phyloP scores from a whole-genome alignment of 2,113 vertebrate species.

The Malurus cyaneus region DNA sequence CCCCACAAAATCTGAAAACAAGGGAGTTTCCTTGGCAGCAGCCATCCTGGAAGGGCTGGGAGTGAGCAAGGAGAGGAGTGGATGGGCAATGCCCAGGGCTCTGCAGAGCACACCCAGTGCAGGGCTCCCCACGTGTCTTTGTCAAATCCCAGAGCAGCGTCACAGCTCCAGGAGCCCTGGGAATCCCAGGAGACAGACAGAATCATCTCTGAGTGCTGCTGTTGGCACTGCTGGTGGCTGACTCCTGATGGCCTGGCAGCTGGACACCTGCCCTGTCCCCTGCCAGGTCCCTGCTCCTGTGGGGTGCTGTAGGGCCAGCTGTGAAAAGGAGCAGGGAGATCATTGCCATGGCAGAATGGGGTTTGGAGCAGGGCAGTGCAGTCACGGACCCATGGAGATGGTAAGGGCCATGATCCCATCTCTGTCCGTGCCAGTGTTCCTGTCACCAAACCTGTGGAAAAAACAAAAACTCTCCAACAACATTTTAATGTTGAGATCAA shows the following conservation, averaged over 20 bases:
- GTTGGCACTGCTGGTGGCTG: background rate
- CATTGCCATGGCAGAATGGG: background rate
- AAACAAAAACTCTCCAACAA: no score
- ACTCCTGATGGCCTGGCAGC: background rate
- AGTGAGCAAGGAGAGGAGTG: background rate
- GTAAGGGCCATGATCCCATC: fast-evolving
- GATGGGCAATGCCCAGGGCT: background rate
- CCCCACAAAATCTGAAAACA: background rate
- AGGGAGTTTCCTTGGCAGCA: background rate
- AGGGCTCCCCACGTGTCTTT: fast-evolving
- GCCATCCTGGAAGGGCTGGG: background rate
- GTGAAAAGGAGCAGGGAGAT: background rate
- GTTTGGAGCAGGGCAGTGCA: background rate
- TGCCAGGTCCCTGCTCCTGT: background rate
- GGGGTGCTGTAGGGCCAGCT: background rate
- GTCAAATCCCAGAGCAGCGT: background rate
- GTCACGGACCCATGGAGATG: background rate
- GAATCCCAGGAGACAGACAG: background rate
- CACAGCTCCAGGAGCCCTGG: background rate
- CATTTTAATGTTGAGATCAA: no score
- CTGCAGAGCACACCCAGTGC: background rate
- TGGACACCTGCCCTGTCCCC: background rate
- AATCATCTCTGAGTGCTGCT: fast-evolving
- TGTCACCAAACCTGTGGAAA: no score
- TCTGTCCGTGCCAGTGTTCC: background rate